Evolutionary conservation across 2,797 vertebrate genomes (phyloP).

Genomic region (Sandelia bainsii): DNA sequence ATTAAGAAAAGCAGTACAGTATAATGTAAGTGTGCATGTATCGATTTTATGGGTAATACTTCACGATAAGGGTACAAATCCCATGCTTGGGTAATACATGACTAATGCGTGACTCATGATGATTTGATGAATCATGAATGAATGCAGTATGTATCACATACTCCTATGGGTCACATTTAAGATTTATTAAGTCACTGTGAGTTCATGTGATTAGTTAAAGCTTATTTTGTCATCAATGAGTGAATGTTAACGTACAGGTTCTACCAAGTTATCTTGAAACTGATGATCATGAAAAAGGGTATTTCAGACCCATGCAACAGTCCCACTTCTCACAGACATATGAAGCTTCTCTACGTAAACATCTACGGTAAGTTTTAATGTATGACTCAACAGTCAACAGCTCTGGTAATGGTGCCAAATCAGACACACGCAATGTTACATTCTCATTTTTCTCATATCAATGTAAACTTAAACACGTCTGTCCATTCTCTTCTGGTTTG

Average conservation of each 20-base stretch:
- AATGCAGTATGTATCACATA: constrained; percentile 13
- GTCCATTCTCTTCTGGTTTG: no score
- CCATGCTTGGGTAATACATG: neutral
- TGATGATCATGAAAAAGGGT: no score
- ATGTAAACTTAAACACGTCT: no score
- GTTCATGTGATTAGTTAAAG: constrained; percentile 1
- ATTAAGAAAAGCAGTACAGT: constrained; percentile 11
- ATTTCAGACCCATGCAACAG: no score
- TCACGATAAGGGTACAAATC: constrained; percentile 12
- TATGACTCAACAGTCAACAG: neutral
- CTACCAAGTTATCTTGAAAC: no score
- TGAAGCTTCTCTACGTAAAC: neutral
- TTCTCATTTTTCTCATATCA: no score
- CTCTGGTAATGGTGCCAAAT: neutral
- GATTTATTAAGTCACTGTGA: neutral
- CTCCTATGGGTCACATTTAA: constrained; percentile 19
- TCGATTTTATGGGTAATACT: constrained; percentile 6
- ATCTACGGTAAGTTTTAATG: neutral
- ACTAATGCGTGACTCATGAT: constrained; percentile 31
- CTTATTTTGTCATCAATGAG: constrained; percentile 5
- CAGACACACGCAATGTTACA: no score
- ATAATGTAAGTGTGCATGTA: neutral
- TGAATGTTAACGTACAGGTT: neutral
- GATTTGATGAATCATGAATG: constrained; percentile 33
- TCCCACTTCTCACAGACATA: no score